Evolutionary conservation across 1,140 invertebrate species (phyloP).

Genomic region (Zaprionus davidi): DNA sequence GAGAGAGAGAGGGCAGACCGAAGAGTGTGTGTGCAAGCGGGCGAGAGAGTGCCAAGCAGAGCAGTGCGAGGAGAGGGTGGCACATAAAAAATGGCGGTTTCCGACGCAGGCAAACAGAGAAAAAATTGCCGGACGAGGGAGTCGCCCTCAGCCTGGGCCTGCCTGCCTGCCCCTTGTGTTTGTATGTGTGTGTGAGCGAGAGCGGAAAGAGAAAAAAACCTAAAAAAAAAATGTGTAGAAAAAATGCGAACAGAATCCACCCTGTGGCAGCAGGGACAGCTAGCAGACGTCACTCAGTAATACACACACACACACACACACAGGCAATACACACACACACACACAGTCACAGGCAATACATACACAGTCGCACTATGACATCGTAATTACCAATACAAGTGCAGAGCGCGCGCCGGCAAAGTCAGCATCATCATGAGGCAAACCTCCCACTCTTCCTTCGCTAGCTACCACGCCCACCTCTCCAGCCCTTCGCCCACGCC

Average conservation of each 20-base stretch:
- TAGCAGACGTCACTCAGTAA: conserved; percentile 67
- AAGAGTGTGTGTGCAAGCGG: not conserved
- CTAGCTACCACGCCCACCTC: no score
- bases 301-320: conserved; percentile 51
- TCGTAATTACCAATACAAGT: conserved; percentile 76
- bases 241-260: conserved; percentile 71
- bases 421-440: conserved; percentile 51
- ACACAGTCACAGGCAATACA: conserved; percentile 11
- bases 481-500: not conserved
- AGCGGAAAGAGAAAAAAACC: conserved; percentile 53
- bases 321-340: conserved; percentile 21
- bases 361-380: conserved; percentile 23
- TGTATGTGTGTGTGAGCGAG: conserved; percentile 28
- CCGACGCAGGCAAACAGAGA: conserved; percentile 68
- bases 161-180: no score
- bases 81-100: conserved; percentile 81
- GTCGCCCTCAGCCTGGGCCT: conserved; percentile 16
- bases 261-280: conserved; percentile 63
- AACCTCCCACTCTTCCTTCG: not conserved
- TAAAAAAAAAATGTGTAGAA: conserved; percentile 49
- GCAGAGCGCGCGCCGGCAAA: conserved; percentile 55
- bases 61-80: conserved; percentile 26
- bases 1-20: not conserved
- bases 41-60: not conserved
- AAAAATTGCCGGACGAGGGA: conserved; percentile 38